Conservation (phyloP, 2,888 invertebrate genomes). For the Macrophya annulata region DNA sequence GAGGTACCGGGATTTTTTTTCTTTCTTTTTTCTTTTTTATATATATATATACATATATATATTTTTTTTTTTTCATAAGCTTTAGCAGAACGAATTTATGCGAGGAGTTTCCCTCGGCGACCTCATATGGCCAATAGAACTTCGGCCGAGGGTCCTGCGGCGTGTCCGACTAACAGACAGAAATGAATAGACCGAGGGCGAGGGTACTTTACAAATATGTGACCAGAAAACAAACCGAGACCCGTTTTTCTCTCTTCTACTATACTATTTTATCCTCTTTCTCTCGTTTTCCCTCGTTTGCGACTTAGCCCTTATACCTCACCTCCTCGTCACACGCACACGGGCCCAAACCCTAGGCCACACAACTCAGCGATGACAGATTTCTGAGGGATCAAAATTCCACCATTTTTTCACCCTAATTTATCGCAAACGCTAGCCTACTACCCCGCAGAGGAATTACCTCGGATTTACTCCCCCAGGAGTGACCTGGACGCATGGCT, state of each 20-base stretch:
- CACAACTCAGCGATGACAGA: constrained; percentile 54
- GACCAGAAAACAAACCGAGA: constrained; percentile 75
- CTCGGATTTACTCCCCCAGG: constrained; percentile 55
- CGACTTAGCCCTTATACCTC: constrained; percentile 50
- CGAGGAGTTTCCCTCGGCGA: constrained; percentile 54
- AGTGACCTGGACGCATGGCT: constrained; percentile 43
- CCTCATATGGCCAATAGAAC: constrained; percentile 45
- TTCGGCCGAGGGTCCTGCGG: constrained; percentile 17
- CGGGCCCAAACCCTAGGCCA: background rate
- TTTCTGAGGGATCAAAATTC: constrained; percentile 58
- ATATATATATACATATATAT: too few relatives aligned
- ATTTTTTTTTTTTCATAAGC: constrained; percentile 65
- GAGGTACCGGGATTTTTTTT: constrained; percentile 54
- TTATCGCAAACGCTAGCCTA: constrained; percentile 47
- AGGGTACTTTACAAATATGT: constrained; percentile 77
- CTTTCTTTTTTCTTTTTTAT: too few relatives aligned
- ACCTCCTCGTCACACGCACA: background rate
- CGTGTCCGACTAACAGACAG: constrained; percentile 66
- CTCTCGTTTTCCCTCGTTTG: constrained; percentile 57
- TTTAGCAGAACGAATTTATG: constrained; percentile 73
- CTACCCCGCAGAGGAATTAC: constrained; percentile 45
- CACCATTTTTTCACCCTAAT: constrained; percentile 57
- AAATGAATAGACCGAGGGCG: constrained; percentile 74
- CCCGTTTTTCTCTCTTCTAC: constrained; percentile 51
- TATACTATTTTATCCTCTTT: constrained; percentile 35